Conservation (phyloP, 2,888 invertebrate species). For the Cactoblastis cactorum region DNA sequence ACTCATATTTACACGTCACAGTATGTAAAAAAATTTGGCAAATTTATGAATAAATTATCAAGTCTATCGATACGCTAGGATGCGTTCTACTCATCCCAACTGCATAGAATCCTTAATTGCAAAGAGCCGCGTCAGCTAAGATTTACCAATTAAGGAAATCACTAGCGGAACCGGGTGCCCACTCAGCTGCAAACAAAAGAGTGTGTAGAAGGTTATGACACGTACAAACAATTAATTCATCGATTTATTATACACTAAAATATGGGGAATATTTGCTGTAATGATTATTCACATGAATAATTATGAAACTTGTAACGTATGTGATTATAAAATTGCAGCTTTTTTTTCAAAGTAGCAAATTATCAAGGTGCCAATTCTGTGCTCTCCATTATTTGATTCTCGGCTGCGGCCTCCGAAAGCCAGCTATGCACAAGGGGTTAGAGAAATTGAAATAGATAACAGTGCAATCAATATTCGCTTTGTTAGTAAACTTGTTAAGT, state of each 20-base stretch:
- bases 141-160: conserved; percentile 74
- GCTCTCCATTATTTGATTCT: background rate
- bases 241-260: too few species aligned
- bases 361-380: conserved; percentile 14
- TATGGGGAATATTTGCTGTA: too few species aligned
- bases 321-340: too few species aligned
- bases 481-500: conserved; percentile 5
- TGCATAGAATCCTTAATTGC: conserved; percentile 65
- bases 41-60: background rate
- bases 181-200: conserved; percentile 43
- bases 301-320: too few species aligned
- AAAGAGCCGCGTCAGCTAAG: conserved; percentile 73
- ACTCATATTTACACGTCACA: too few species aligned
- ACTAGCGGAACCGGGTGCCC: conserved; percentile 61
- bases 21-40: too few species aligned
- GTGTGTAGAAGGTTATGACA: conserved; percentile 22
- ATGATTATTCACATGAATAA: too few species aligned
- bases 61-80: conserved; percentile 36
- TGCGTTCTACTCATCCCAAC: conserved; percentile 47
- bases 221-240: too few species aligned
- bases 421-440: conserved; percentile 13
- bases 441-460: conserved; percentile 11
- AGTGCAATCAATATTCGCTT: conserved; percentile 9
- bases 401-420: conserved; percentile 14
- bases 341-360: background rate